Conservation (phyloP, 1,140 invertebrate genomes). For the Trichonephila clavata region DNA sequence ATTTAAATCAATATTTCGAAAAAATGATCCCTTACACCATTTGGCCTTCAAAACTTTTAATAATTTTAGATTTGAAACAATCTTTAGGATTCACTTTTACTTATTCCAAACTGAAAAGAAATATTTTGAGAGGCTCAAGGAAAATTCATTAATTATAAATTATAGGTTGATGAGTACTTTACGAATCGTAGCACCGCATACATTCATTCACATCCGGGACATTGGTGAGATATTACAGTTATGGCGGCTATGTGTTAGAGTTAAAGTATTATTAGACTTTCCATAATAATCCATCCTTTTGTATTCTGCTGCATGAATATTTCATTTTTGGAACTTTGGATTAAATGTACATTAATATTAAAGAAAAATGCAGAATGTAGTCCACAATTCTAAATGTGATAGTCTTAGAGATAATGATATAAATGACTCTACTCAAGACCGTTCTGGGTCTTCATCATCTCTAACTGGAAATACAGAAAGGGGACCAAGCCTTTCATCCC, state of each 20-base stretch:
- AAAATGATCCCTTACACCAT: no score
- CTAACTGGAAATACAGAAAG: slow-evolving; percentile 78
- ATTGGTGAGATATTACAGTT: slow-evolving; percentile 70
- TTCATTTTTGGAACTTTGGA: slow-evolving; percentile 41
- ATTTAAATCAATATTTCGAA: no score
- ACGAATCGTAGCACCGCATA: slow-evolving; percentile 68
- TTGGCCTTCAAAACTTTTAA: no score
- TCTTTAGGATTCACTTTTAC: no score
- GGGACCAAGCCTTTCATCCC: slow-evolving; percentile 86
- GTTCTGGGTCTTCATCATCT: slow-evolving; percentile 78
- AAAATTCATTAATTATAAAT: slow-evolving; percentile 44
- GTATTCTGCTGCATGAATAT: slow-evolving; percentile 39
- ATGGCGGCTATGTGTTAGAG: slow-evolving; percentile 74
- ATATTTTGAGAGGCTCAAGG: background rate
- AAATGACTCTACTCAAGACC: slow-evolving; percentile 79
- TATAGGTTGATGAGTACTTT: slow-evolving; percentile 60
- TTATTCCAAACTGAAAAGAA: no score
- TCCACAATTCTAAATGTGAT: slow-evolving; percentile 87
- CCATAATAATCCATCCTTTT: slow-evolving; percentile 40
- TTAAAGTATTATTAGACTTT: slow-evolving; percentile 64
- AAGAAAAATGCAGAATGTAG: slow-evolving; percentile 91
- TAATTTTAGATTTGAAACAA: no score
- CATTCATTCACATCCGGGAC: slow-evolving; percentile 74
- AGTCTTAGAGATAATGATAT: slow-evolving; percentile 84
- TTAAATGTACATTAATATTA: slow-evolving; percentile 60